Base-by-base conservation (phyloP, 2,888 invertebrate genomes). In the Meta bourneti region DNA sequence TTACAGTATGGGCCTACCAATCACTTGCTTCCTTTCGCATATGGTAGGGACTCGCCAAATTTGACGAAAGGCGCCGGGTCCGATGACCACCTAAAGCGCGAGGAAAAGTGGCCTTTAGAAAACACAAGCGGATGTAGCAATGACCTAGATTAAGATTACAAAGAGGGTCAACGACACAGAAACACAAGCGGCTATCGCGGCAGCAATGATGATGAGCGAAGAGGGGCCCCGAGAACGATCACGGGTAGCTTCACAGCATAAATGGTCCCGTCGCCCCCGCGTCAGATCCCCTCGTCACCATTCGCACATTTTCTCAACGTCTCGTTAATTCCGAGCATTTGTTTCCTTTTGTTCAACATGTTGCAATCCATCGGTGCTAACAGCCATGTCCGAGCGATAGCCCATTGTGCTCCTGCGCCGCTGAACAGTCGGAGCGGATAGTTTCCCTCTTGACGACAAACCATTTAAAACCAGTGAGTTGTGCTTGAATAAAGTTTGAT, bases 41-140 rank as follows among this genome's bases (percentile, higher is more conserved):
- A 34, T 4, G 34, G 34, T 34, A 34, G 4, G 34, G 34, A 34
- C 34, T 34, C 34, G 34, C 34, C 34, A 4, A 34, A 1, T 34
- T 34, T 4, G 34, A 34, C 34, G 34, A 1, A 34, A 34, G 34
- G 34, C 34, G 4, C 34, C 34, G 34, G 34, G 34, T 34, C 34
- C 34, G 34, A 34, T 34, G 34, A 34, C 34, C 34, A 34, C 34
- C 34, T 34, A 34, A 34, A 34, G 34, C 34, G 34, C 34, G 34
- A 34, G 34, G 34, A 34, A 34, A 34, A 34, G 34, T 34, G 34
- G 34, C 34, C 34, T 34, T 34, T 34, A 34, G 34, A 49, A 89
- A 54, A 74, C 49, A 81, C 78, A 91, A 91, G 71, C 91, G 91
- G 91, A 91, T 91, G 91, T 85, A 91, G 91, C 91, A 91, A 91